Base-by-base conservation (phyloP, 1,140 invertebrate genomes). In the Orchestia grillus region DNA sequence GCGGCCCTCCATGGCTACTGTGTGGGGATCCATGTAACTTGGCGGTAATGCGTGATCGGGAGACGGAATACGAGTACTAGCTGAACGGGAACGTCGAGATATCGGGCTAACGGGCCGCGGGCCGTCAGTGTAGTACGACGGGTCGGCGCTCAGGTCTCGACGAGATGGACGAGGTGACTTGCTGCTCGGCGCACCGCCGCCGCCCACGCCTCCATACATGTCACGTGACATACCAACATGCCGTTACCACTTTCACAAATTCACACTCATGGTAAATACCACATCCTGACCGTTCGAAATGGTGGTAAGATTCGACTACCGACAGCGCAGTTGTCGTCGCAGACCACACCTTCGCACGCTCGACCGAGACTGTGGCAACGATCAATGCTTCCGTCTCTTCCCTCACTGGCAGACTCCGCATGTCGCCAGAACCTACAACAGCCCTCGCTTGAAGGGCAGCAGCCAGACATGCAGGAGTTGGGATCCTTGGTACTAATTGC, bases 161-260 rank as follows among this genome's bases (percentile, higher is more conserved):
- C 97, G 96, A 95, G 96, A 95, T 88, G 96, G 96, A 53, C 97
- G 96, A 95, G 97, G 97, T 94, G 97, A 97, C 96, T 96, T 87
- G 96, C 95, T 96, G 90, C 96, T 97, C 94, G 96, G 96, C 95
- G 96, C 96, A 57, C 96, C 96, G 94, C 96, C 96, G 90, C 96
- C 96, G 96, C 96, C 96, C 95, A 96, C 96, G 95, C 97, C 97
- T 96, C 98, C 98, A 97, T 98, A 98, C 97, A 98, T 98, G 97
- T 98, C 98, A 97, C 98, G 98, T 97, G 98, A 98, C 98, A 98
- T 97, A 87, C 95, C 96, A 96, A 96, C 96, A 97, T 97, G n/a
- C 57, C 92, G 92, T 94, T 45, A 94, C 43, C 92, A 94, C 92
- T 94, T 94, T 40, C 92, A 94, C 92, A 45, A 45, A n/a, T 19